These are phyloP conservation scores for Basileuterus tristriatus DNA, from an alignment of 2,797 vertebrate genomes.

Conservation along the genomic window DNA sequence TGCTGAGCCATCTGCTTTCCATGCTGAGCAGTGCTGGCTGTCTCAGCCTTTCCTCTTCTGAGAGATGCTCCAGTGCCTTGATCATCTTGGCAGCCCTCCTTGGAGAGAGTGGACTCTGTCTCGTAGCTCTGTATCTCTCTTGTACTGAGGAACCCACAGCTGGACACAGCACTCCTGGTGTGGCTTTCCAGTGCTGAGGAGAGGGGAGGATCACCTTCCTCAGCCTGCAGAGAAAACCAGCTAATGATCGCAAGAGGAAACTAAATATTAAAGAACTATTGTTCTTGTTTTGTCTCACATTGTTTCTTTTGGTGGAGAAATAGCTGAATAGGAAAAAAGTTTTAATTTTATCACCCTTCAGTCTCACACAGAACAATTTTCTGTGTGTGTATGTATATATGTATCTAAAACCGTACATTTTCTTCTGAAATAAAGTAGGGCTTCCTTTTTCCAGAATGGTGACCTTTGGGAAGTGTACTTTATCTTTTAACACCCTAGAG, in stretches of 20 bases:
- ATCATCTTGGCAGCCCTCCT: not conserved
- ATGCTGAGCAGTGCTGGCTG: not conserved
- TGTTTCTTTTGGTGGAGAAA: not conserved
- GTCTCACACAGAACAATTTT: not conserved
- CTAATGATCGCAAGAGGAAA: not conserved
- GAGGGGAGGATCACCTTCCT: not conserved
- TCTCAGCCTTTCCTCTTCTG: not conserved
- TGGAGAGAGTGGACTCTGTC: not conserved
- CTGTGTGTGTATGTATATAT: not conserved
- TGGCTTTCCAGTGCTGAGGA: not conserved
- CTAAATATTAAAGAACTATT: not conserved
- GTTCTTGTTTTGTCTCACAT: not conserved
- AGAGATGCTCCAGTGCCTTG: not conserved
- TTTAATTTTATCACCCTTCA: not conserved
- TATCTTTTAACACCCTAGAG: not conserved
- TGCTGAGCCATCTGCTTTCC: not conserved
- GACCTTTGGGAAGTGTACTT: not conserved
- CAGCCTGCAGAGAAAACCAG: not conserved
- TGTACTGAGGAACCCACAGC: not conserved
- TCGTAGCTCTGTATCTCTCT: rapidly evolving
- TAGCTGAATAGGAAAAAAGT: not conserved
- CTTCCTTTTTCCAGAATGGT: not conserved
- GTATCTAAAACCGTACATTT: not conserved
- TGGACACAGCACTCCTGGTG: not conserved
- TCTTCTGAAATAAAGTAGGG: not conserved